phyloP scores from a whole-genome alignment of 2,888 invertebrate species.

The Eretmocerus hayati region DNA sequence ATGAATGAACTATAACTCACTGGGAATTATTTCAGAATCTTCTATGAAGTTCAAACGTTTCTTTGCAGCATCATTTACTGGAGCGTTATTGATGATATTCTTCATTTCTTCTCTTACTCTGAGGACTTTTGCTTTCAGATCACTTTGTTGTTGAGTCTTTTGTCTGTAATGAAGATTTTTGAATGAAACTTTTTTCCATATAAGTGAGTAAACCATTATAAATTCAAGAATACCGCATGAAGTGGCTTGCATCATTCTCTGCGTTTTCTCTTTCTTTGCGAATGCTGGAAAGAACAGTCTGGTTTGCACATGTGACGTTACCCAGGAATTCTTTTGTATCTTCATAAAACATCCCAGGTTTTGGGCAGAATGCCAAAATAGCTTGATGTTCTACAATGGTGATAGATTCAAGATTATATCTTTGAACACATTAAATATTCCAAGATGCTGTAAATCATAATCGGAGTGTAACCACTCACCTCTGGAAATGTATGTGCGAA shows the following conservation, averaged over 20 bases:
- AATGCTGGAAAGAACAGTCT: conserved; percentile 19
- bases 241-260: conserved; percentile 10
- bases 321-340: conserved; percentile 27
- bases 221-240: conserved; percentile 7
- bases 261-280: conserved; percentile 13
- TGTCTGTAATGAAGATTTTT: too few species aligned
- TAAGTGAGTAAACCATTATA: background rate
- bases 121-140: conserved; percentile 28
- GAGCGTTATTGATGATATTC: conserved; percentile 24
- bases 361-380: conserved; percentile 26
- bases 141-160: conserved; percentile 20
- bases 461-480: too few species aligned
- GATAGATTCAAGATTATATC: background rate
- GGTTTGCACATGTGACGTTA: conserved; percentile 21
- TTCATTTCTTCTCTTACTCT: conserved; percentile 26
- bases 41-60: conserved; percentile 30
- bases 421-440: background rate
- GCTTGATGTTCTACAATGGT: conserved; percentile 18
- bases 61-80: conserved; percentile 28
- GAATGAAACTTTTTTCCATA: too few species aligned
- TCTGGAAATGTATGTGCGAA: conserved; percentile 31
- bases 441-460: too few species aligned
- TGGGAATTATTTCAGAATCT: conserved; percentile 30
- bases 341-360: conserved; percentile 25
- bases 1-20: conserved; percentile 20